Evolutionary conservation across 2,113 vertebrate genomes (phyloP).

Genomic region (Neodontobutis hainanensis): DNA sequence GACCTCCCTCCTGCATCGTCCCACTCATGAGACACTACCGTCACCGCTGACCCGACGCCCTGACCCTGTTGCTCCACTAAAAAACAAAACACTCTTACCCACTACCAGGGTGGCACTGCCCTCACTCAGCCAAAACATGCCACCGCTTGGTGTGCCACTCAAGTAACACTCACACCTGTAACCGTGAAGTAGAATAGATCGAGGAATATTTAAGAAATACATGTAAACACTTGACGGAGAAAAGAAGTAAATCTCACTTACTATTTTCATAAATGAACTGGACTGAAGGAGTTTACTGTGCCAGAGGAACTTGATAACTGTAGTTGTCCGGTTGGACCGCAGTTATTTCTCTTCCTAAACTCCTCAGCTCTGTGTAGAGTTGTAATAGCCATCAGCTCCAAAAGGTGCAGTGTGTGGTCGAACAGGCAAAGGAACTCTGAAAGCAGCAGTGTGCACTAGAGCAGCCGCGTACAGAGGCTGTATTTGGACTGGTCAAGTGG

Average conservation of each 20-base stretch:
- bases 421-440: conserved; percentile 22
- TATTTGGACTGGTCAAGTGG: conserved; percentile 24
- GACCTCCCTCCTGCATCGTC: conserved; percentile 94
- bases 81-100: conserved; percentile 42
- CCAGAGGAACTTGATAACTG: conserved; percentile 33
- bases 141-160: conserved; percentile 47
- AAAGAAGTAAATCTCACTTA: conserved; percentile 27
- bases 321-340: conserved; percentile 36
- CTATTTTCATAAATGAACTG: conserved; percentile 31
- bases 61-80: conserved; percentile 24
- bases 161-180: conserved; percentile 70
- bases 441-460: conserved; percentile 47
- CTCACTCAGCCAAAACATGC: conserved; percentile 60
- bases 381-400: conserved; percentile 59
- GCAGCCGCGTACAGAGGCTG: conserved; percentile 31
- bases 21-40: conserved; percentile 98
- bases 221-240: conserved; percentile 42
- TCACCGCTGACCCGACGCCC: conserved; percentile 82
- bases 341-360: conserved; percentile 56
- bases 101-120: conserved; percentile 54
- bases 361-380: conserved; percentile 55
- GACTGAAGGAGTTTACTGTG: conserved; percentile 32
- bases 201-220: conserved; percentile 61
- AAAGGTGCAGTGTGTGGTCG: conserved; percentile 22
- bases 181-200: conserved; percentile 76